Evolutionary conservation across 2,888 invertebrate genomes (phyloP).

Genomic region (Allolobophora icterica): DNA sequence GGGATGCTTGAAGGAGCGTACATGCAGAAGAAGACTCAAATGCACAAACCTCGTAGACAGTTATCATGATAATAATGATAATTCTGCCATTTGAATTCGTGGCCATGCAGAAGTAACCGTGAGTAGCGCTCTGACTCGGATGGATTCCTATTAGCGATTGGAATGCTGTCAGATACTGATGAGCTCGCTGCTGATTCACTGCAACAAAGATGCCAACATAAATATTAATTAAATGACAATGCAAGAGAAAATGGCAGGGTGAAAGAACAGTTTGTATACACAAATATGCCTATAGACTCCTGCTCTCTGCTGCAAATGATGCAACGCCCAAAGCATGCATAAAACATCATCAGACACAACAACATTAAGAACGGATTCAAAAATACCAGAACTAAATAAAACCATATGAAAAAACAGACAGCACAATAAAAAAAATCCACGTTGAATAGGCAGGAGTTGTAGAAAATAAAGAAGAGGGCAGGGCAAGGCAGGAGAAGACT

Average conservation of each 20-base stretch:
- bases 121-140: slow-evolving; percentile 90
- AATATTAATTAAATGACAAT: slow-evolving; percentile 4
- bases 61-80: slow-evolving; percentile 94
- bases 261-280: background rate
- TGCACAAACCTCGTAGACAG: slow-evolving; percentile 81
- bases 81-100: slow-evolving; percentile 95
- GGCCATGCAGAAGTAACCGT: slow-evolving; percentile 89
- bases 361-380: too few species aligned
- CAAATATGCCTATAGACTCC: too few species aligned
- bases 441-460: background rate
- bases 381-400: too few species aligned
- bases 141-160: slow-evolving; percentile 77
- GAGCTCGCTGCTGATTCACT: slow-evolving; percentile 56
- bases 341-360: too few species aligned
- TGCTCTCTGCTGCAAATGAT: background rate
- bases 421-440: too few species aligned
- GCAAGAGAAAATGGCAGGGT: background rate
- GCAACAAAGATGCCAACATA: slow-evolving; percentile 37
- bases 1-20: background rate
- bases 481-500: background rate
- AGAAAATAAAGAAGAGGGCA: too few species aligned
- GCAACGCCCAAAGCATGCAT: too few species aligned
- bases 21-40: background rate
- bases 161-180: slow-evolving; percentile 73
- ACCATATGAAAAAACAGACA: too few species aligned